phyloP scores from a whole-genome alignment of 2,113 vertebrate genomes.

The Atrichornis clamosus region DNA sequence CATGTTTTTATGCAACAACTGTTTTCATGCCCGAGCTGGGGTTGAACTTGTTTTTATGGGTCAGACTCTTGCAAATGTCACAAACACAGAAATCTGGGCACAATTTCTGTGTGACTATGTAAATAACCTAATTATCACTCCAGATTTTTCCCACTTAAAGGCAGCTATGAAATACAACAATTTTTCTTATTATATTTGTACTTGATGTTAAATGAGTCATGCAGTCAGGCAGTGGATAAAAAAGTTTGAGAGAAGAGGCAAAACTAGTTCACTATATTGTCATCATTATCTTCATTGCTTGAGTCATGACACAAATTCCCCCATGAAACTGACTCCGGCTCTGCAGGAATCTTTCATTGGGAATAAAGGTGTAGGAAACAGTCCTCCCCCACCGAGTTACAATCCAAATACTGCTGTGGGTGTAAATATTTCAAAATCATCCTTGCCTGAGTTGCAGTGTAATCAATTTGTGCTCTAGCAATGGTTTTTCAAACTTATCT shows the following conservation, averaged over 20 bases:
- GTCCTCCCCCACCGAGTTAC: not conserved
- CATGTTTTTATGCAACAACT: not conserved
- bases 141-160: not conserved
- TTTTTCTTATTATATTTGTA: slow-evolving; percentile 42
- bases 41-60: not conserved
- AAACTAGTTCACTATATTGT: slow-evolving; percentile 11
- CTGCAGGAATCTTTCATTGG: not conserved
- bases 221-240: slow-evolving; percentile 15
- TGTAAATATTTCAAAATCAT: not conserved
- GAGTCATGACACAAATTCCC: slow-evolving; percentile 43
- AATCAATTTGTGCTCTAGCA: not conserved
- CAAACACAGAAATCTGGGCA: not conserved
- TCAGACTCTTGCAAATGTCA: not conserved
- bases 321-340: not conserved
- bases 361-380: not conserved
- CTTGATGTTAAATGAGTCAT: slow-evolving; percentile 61
- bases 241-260: slow-evolving; percentile 1
- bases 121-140: not conserved
- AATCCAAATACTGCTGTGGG: not conserved
- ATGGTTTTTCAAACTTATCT: not conserved
- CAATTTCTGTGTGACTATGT: not conserved
- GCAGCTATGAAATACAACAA: not conserved
- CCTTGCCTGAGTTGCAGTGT: not conserved
- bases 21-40: not conserved
- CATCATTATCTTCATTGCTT: slow-evolving; percentile 7